Evolutionary conservation across 2,888 invertebrate genomes (phyloP), one percentile per base, ranked within the genome.

Genomic region (Acanthacorydalis orientalis): DNA sequence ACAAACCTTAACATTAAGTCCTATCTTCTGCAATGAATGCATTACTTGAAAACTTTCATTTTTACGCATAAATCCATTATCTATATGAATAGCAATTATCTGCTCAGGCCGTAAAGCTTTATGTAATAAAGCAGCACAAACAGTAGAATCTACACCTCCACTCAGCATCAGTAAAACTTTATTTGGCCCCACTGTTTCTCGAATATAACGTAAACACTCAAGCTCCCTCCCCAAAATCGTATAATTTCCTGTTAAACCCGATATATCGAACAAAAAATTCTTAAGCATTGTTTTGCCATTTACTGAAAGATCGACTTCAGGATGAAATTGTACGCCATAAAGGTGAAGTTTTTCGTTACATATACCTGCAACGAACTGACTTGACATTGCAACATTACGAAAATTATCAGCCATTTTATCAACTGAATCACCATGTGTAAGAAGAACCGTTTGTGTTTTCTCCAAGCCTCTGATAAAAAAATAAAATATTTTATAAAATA

Each of bases 61-160:
- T 67, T 92, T 91, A 53, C 97, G 77, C 95, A 99, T 95, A 64
- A 97, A 98, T 47, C 98, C 98, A 64, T 98, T 97, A 67, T 98
- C 96, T 57, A 98, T 90, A 69, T 98, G 97, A 53, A 97, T 77
- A 31, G 96, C 96, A 59, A 96, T 89, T 50, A 98, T 82, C 67
- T 93, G 91, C 57, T 88, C 85, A 57, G 84, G 82, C 50, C 79
- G 77, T 44, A 99, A 72, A 9, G 97, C 93, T 63, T 85, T 85
- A 64, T 89, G 83, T 46, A 98, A 72, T 51, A 99, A 70, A 16
- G 96, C 96, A 31, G 96, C 96, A 70, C 97, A 98, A 9, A 99
- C 98, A n/a, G 97, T 92, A 1, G 97, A 98, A 69, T 99, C 98
- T 6, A 98, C 98, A 31, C 98, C 98, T 15, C 98, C 98, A 64